phyloP scores from a whole-genome alignment of 2,888 invertebrate species.

The Aproaerema taeniolella region DNA sequence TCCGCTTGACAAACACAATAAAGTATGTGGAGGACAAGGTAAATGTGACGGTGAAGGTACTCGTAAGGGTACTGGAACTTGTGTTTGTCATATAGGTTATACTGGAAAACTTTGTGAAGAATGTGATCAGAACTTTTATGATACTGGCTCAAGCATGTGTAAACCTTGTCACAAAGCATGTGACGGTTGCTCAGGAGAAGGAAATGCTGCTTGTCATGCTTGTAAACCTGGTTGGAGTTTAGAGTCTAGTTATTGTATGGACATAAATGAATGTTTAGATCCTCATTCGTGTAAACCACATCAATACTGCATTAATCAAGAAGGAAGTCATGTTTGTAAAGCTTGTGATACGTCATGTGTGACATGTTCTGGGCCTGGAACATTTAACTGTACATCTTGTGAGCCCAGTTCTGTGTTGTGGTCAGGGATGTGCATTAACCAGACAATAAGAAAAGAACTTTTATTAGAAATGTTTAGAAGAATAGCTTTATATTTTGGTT shows the following conservation, averaged over 20 bases:
- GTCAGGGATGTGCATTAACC: conserved; percentile 51
- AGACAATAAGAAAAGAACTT: conserved; percentile 34
- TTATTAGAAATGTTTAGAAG: conserved; percentile 36
- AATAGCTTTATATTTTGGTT: conserved; percentile 39
- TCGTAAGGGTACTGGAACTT: conserved; percentile 93
- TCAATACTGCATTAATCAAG: conserved; percentile 91
- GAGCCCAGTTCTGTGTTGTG: conserved; percentile 50
- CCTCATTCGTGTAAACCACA: conserved; percentile 73
- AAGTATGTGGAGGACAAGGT: conserved; percentile 89
- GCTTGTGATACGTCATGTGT: conserved; percentile 90
- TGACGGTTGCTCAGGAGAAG: conserved; percentile 84
- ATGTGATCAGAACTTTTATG: conserved; percentile 85
- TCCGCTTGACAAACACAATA: conserved; percentile 64
- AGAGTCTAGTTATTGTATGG: conserved; percentile 84
- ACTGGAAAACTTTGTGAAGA: conserved; percentile 84
- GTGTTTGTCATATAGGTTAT: conserved; percentile 90
- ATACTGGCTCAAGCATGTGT: conserved; percentile 82
- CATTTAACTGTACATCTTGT: conserved; percentile 91
- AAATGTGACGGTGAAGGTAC: conserved; percentile 91
- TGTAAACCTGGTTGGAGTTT: conserved; percentile 85
- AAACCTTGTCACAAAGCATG: conserved; percentile 89
- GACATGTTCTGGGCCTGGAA: conserved; percentile 89
- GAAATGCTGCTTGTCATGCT: conserved; percentile 75
- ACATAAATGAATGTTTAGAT: conserved; percentile 88
- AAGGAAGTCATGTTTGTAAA: conserved; percentile 87